Percentiles rank a stretch among this genome's conserved stretches.
Evolutionary conservation across 2,888 invertebrate genomes (phyloP).

Genomic region (Tenthredo amoena): DNA sequence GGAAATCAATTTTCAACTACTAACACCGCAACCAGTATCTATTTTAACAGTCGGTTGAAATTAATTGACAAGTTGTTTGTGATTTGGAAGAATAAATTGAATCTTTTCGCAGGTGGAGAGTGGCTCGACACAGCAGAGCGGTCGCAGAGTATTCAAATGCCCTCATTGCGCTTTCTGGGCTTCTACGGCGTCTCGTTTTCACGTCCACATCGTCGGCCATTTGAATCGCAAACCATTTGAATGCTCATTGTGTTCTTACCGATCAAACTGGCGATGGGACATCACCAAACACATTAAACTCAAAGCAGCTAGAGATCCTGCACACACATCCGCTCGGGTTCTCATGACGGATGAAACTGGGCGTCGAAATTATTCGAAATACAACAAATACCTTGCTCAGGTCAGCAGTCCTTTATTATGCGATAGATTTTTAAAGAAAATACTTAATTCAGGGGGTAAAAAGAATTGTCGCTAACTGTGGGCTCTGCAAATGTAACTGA

Average conservation of each 20-base stretch:
- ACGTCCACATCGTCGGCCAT: constrained; percentile 96
- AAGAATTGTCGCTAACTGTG: not conserved
- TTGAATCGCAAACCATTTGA: constrained; percentile 96
- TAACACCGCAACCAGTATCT: constrained; percentile 25
- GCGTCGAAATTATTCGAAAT: constrained; percentile 94
- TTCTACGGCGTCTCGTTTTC: constrained; percentile 94
- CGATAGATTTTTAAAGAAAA: not conserved
- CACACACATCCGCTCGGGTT: constrained; percentile 90
- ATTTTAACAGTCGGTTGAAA: not conserved
- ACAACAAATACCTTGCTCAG: constrained; percentile 92
- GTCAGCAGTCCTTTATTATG: constrained; percentile 68
- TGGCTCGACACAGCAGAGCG: constrained; percentile 67
- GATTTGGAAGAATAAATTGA: not conserved
- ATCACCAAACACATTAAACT: constrained; percentile 96
- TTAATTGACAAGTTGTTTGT: not conserved
- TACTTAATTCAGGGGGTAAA: not conserved
- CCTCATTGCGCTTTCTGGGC: constrained; percentile 96
- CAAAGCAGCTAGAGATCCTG: constrained; percentile 91
- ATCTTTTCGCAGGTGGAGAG: constrained; percentile 70
- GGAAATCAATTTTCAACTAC: not conserved
- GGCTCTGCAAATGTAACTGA: not conserved
- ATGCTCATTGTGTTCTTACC: constrained; percentile 95
- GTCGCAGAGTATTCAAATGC: constrained; percentile 91
- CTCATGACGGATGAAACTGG: constrained; percentile 96
- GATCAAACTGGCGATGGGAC: constrained; percentile 98